These are phyloP conservation scores for Drosophila melanosoma DNA, from an alignment of 2,888 invertebrate species.

Conservation along the genomic window DNA sequence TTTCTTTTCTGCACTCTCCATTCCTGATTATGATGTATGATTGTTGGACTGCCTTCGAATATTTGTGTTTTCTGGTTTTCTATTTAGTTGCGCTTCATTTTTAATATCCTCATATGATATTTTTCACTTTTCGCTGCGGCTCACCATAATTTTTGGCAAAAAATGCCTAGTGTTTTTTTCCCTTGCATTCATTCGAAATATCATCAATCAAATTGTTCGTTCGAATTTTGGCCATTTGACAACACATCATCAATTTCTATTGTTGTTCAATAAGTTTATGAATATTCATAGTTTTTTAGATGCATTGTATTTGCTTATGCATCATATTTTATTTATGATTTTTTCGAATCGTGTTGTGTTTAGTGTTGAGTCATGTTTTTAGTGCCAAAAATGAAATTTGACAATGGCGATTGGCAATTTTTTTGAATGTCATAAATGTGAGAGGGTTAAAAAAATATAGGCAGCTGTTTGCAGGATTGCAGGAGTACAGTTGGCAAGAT, in stretches of 20 bases:
- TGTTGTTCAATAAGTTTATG: conserved; percentile 75
- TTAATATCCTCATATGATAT: conserved; percentile 60
- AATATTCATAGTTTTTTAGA: conserved; percentile 77
- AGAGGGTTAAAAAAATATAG: conserved; percentile 50
- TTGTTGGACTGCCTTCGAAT: conserved; percentile 37
- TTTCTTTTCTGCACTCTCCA: conserved; percentile 26
- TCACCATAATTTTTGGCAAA: conserved; percentile 50
- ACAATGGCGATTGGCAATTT: conserved; percentile 34
- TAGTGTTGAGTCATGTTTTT: conserved; percentile 71
- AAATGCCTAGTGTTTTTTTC: conserved; percentile 39
- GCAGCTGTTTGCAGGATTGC: conserved; percentile 24
- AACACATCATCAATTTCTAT: conserved; percentile 78
- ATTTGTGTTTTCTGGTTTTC: conserved; percentile 19
- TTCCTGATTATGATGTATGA: conserved; percentile 79
- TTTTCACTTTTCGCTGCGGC: conserved; percentile 50
- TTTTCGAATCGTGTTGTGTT: conserved; percentile 21
- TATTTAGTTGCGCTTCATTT: conserved; percentile 62
- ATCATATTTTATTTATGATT: conserved; percentile 71
- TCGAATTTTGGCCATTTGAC: conserved; percentile 63
- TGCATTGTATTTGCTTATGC: conserved; percentile 70
- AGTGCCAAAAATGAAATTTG: conserved; percentile 47
- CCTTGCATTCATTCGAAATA: conserved; percentile 31
- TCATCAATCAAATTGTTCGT: conserved; percentile 67
- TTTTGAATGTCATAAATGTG: conserved; percentile 5
- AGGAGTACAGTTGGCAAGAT: conserved; percentile 44